phyloP scores from a whole-genome alignment of 1,140 invertebrate species.

The Solenopsis fugax region DNA sequence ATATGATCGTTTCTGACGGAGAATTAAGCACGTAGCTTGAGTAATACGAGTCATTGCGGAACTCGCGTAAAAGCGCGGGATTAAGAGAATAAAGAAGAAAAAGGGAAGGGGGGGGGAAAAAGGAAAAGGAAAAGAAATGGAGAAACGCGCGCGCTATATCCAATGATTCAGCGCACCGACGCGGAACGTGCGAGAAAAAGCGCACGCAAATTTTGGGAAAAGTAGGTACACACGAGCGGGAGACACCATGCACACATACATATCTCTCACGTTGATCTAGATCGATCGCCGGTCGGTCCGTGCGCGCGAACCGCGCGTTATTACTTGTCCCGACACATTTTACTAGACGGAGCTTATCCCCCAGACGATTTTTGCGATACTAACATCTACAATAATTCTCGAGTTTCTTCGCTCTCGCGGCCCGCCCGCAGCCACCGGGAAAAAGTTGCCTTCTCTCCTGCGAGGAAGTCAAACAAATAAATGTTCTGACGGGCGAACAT shows the following conservation, averaged over 20 bases:
- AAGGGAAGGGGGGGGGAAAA: not conserved
- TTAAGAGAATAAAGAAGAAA: constrained; percentile 17
- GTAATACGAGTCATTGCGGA: constrained; percentile 55
- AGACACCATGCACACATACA: not conserved
- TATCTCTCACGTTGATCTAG: constrained; percentile 59
- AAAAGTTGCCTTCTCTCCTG: constrained; percentile 70
- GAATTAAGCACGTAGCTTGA: constrained; percentile 69
- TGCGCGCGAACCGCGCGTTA: constrained; percentile 5
- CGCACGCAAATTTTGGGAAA: constrained; percentile 44
- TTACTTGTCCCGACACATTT: constrained; percentile 59
- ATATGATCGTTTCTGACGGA: constrained; percentile 68
- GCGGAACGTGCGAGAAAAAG: constrained; percentile 9
- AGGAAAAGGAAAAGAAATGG: too few relatives aligned
- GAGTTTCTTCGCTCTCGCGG: constrained; percentile 54
- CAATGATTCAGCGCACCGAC: constrained; percentile 5
- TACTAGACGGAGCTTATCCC: constrained; percentile 53
- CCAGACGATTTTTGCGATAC: constrained; percentile 64
- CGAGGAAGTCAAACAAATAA: constrained; percentile 75
- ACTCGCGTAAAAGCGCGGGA: constrained; percentile 16
- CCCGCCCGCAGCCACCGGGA: constrained; percentile 39
- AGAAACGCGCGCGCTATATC: not conserved
- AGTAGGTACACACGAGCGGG: not conserved
- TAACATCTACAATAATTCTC: constrained; percentile 70
- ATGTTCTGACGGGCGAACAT: constrained; percentile 77
- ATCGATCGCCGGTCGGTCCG: constrained; percentile 37